Evolutionary conservation across 2,888 invertebrate genomes (phyloP), one percentile per base, ranked within the genome.

Genomic region (Pyrgus malvae): DNA sequence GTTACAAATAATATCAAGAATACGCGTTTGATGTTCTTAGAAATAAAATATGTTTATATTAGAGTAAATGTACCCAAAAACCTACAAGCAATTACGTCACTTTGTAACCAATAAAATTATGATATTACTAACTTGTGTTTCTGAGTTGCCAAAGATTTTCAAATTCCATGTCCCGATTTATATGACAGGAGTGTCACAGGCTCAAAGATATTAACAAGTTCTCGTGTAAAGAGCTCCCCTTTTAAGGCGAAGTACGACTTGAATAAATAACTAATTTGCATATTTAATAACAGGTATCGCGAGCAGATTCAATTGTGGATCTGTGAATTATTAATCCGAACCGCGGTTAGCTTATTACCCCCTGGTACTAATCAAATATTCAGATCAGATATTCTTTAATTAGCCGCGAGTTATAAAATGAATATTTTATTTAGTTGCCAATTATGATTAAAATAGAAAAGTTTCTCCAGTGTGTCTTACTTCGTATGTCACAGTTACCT

Each of bases 231-330:
- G 65, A 60, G 48, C 60, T 70, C 72, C 82, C 77, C 78, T 70
- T 72, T 70, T 61, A 67, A 72, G 68, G 64, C 63, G 69, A 67
- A 67, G 66, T 65, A 65, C 68, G 75, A 70, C 72, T 83, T 86
- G 83, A 86, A 87, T 87, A 88, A 87, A 88, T 88, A 85, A 88
- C 79, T 83, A 68, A 87, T 88, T 87, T 88, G 70, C 85, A 88
- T 88, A 81, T 83, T 83, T 88, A 86, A 86, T 86, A 83, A 81
- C 86, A 82, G 81, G 83, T 85, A 82, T 83, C 78, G 76, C 69
- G 75, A 60, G 73, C 65, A 60, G 76, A 78, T 85, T 82, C 81
- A 83, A 84, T 86, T 85, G 86, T 80, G 66, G 73, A 74, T 70
- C 70, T 71, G 66, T 80, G 78, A 80, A 86, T 86, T 80, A 83